A percentile compares a stretch with the other conserved stretches of the same genome.
phyloP scores from a whole-genome alignment of 2,888 invertebrate genomes.

The Meghimatium bilineatum region DNA sequence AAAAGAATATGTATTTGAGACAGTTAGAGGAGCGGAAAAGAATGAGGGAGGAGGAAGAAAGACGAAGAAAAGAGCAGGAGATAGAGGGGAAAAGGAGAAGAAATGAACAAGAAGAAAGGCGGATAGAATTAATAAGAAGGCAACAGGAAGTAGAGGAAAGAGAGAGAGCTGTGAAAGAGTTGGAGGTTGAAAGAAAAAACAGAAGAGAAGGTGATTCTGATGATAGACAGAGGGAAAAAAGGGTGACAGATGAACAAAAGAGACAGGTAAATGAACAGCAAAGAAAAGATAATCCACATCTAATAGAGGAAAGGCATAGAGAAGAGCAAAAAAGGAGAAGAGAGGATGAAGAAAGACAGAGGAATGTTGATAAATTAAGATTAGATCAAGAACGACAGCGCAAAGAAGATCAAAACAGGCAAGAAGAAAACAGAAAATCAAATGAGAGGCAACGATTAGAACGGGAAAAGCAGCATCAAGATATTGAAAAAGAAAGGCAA shows the following conservation, averaged over 20 bases:
- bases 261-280: not conserved
- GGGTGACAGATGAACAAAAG: not conserved
- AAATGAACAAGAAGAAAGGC: constrained; percentile 30
- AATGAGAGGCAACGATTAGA: constrained; percentile 24
- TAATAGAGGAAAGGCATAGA: not conserved
- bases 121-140: not conserved
- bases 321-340: constrained; percentile 24
- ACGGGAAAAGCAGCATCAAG: constrained; percentile 6
- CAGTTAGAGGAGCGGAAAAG: constrained; percentile 43
- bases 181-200: constrained; percentile 3
- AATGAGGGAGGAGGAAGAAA: constrained; percentile 41
- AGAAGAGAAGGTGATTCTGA: constrained; percentile 11
- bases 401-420: not conserved
- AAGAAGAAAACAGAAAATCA: constrained; percentile 16
- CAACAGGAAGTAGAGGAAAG: constrained; percentile 5
- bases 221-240: not conserved
- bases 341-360: constrained; percentile 28
- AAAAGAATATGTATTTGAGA: constrained; percentile 22
- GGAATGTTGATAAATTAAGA: constrained; percentile 28
- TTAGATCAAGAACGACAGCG: constrained; percentile 5
- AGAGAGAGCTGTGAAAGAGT: constrained; percentile 12
- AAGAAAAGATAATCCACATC: not conserved
- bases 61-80: constrained; percentile 3
- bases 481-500: constrained; percentile 19
- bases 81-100: not conserved